phyloP scores from a whole-genome alignment of 2,113 vertebrate genomes.

The Hippocampus abdominalis region DNA sequence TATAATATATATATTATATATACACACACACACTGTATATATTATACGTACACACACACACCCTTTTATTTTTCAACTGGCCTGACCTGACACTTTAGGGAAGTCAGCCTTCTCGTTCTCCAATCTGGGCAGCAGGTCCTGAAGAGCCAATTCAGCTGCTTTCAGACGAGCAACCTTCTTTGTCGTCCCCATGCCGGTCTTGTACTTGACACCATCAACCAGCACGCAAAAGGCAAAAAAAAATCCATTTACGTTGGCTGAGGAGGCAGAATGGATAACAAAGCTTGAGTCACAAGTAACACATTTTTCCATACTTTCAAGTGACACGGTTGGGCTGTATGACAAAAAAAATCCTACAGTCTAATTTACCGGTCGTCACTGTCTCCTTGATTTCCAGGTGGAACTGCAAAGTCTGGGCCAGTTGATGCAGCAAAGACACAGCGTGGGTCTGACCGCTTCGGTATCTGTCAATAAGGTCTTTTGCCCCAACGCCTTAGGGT shows the following conservation, averaged over 20 bases:
- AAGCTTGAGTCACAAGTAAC: not conserved
- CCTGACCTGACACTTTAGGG: constrained; percentile 65
- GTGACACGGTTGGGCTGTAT: not conserved
- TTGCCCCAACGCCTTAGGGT: constrained; percentile 15
- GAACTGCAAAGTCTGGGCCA: constrained; percentile 70
- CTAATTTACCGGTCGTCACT: constrained; percentile 71
- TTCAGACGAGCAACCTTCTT: constrained; percentile 85
- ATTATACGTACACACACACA: not conserved
- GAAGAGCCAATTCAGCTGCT: constrained; percentile 83
- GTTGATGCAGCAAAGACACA: constrained; percentile 81
- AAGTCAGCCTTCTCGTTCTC: constrained; percentile 30
- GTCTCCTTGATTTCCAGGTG: constrained; percentile 88
- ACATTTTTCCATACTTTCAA: not conserved
- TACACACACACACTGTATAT: too few species aligned
- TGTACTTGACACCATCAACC: constrained; percentile 82
- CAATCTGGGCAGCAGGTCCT: constrained; percentile 75
- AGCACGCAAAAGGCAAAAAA: constrained; percentile 92
- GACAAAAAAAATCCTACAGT: not conserved
- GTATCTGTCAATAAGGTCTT: constrained; percentile 75
- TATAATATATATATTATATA: too few species aligned
- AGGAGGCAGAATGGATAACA: not conserved
- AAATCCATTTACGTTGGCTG: constrained; percentile 73
- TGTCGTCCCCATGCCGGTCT: constrained; percentile 83
- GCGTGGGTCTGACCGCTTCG: constrained; percentile 71
- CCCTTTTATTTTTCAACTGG: too few species aligned